Evolutionary conservation across 2,888 invertebrate species (phyloP).

Genomic region (Harmothoe impar): DNA sequence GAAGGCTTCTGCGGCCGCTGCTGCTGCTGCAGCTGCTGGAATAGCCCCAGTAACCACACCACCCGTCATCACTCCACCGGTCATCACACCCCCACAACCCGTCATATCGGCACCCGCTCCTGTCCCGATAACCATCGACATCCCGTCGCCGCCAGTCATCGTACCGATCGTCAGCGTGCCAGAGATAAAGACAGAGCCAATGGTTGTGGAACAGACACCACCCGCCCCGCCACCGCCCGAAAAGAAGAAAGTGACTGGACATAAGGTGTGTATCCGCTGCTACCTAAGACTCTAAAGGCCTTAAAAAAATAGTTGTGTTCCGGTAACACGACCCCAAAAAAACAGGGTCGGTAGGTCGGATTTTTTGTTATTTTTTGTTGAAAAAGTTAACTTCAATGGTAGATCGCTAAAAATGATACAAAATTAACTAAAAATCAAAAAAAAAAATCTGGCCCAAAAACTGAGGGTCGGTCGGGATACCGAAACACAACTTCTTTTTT

Average conservation of each 20-base stretch:
- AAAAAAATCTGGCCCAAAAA: too few relatives aligned
- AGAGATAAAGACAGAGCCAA: constrained; percentile 28
- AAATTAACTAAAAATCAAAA: too few relatives aligned
- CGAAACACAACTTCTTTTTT: too few relatives aligned
- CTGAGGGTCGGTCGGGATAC: too few relatives aligned
- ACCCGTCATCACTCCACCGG: background rate
- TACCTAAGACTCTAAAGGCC: too few relatives aligned
- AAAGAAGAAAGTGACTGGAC: constrained; percentile 57
- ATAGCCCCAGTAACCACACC: background rate
- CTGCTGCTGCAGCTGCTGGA: background rate
- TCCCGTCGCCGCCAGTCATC: background rate
- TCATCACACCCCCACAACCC: background rate
- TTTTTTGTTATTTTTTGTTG: too few relatives aligned
- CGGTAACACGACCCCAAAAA: too few relatives aligned
- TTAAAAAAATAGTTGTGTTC: too few relatives aligned
- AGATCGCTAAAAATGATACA: too few relatives aligned
- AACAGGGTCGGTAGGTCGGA: too few relatives aligned
- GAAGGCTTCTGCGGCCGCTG: constrained; percentile 33
- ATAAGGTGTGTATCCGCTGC: background rate
- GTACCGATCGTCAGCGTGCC: background rate
- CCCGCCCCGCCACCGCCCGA: constrained; percentile 26
- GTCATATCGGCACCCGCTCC: background rate
- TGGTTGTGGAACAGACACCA: background rate
- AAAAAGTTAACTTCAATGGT: too few relatives aligned
- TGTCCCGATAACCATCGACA: constrained; percentile 9